These are phyloP conservation scores for Vesta saturnalis DNA, from an alignment of 2,888 invertebrate species.

Conservation along the genomic window DNA sequence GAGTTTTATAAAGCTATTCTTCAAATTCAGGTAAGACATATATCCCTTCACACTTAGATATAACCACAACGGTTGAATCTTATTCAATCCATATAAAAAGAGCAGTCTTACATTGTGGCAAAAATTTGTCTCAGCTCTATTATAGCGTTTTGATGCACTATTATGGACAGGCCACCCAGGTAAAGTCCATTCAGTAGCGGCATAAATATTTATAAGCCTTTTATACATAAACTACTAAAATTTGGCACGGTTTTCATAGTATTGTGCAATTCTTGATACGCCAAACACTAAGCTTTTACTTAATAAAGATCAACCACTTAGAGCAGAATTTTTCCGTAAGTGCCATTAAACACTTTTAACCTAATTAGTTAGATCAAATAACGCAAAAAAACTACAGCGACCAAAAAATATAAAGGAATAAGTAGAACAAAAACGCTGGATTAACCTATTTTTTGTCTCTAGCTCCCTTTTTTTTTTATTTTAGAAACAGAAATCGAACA, in stretches of 20 bases:
- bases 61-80: neutral
- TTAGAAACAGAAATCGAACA: neutral
- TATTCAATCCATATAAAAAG: constrained; percentile 17
- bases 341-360: constrained; percentile 4
- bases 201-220: constrained; percentile 40
- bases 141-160: constrained; percentile 29
- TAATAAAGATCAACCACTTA: neutral
- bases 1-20: neutral
- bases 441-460: neutral
- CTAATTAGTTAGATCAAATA: constrained; percentile 9
- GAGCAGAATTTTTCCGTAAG: neutral
- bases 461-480: neutral
- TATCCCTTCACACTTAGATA: neutral
- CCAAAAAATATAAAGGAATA: neutral
- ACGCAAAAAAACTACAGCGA: neutral
- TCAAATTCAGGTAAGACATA: neutral
- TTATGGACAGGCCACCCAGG: constrained; percentile 35
- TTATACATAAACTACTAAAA: constrained; percentile 24
- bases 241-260: constrained; percentile 24
- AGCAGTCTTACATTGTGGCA: constrained; percentile 26
- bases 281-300: neutral
- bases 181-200: constrained; percentile 24
- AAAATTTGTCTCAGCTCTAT: constrained; percentile 37
- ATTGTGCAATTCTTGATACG: neutral
- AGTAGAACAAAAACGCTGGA: neutral